A percentile compares a stretch with the other conserved stretches of the same genome.
Evolutionary conservation across 2,888 invertebrate genomes (phyloP).

Genomic region (Pinctada fucata): DNA sequence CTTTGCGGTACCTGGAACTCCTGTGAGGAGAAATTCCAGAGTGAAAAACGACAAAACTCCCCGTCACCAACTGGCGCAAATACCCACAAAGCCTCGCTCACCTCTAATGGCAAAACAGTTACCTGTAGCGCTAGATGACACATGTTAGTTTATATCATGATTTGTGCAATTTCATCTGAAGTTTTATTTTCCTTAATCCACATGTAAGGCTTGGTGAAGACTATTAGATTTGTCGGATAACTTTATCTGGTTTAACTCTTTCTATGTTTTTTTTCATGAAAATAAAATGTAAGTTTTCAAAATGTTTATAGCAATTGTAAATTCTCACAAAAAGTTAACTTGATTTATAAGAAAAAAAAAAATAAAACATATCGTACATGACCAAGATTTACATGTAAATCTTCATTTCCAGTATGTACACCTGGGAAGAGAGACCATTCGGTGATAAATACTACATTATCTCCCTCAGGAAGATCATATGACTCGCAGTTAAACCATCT

Average conservation of each 20-base stretch:
- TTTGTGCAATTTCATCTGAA: background rate
- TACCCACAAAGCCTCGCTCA: conserved; percentile 56
- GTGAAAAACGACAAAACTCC: conserved; percentile 44
- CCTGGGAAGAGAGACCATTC: conserved; percentile 56
- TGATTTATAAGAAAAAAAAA: too few species aligned
- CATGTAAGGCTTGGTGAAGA: background rate
- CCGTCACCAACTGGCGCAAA: conserved; percentile 42
- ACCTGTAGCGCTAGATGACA: conserved; percentile 63
- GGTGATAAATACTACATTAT: conserved; percentile 66
- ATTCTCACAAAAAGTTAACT: too few species aligned
- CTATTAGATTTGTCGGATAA: too few species aligned
- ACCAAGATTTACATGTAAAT: too few species aligned
- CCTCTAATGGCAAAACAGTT: conserved; percentile 64
- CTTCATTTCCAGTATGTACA: conserved; percentile 54
- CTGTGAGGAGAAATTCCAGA: conserved; percentile 57
- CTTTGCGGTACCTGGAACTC: conserved; percentile 69
- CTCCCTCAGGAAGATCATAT: conserved; percentile 79
- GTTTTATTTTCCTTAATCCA: background rate
- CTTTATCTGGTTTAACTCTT: too few species aligned
- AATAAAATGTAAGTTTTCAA: too few species aligned
- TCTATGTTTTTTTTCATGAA: too few species aligned
- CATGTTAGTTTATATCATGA: conserved; percentile 55
- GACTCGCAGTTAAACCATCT: conserved; percentile 77
- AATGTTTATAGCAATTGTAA: too few species aligned
- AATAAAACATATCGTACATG: too few species aligned